Conservation (phyloP, 2,888 invertebrate genomes). For the Ormyrus nitidulus region DNA sequence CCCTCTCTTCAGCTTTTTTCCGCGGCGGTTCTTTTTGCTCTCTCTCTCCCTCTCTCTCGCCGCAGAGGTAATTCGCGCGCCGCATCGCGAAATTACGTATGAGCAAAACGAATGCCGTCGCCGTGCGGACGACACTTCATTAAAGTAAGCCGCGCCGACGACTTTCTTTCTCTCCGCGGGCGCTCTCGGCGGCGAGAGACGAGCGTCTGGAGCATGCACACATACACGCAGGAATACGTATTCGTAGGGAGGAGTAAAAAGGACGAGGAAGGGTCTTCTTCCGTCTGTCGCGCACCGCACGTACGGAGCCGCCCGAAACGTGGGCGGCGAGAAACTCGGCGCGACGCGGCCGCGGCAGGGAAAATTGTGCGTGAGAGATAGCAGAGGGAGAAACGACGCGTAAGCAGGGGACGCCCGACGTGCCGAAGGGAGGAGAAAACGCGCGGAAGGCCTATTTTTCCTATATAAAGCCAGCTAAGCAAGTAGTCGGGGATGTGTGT, state of each 20-base stretch:
- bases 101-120: slow-evolving; percentile 24
- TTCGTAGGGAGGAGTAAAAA: no score
- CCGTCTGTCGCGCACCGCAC: no score
- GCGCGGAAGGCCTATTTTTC: no score
- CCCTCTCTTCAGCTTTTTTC: not conserved
- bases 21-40: not conserved
- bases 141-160: slow-evolving; percentile 57
- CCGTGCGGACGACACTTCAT: slow-evolving; percentile 62
- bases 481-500: no score
- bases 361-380: not conserved
- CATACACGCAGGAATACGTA: no score
- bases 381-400: slow-evolving; percentile 20
- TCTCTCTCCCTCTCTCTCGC: not conserved
- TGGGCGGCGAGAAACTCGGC: not conserved
- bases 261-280: no score
- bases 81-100: slow-evolving; percentile 31
- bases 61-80: slow-evolving; percentile 19
- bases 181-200: not conserved
- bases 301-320: not conserved
- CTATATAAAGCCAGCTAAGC: no score
- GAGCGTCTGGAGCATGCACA: no score
- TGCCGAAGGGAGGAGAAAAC: no score
- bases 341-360: not conserved
- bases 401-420: slow-evolving; percentile 1
- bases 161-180: slow-evolving; percentile 17